A percentile compares a stretch with the other conserved stretches of the same genome.
Conservation (phyloP, 2,888 invertebrate genomes). For the Phengaris alcon region DNA sequence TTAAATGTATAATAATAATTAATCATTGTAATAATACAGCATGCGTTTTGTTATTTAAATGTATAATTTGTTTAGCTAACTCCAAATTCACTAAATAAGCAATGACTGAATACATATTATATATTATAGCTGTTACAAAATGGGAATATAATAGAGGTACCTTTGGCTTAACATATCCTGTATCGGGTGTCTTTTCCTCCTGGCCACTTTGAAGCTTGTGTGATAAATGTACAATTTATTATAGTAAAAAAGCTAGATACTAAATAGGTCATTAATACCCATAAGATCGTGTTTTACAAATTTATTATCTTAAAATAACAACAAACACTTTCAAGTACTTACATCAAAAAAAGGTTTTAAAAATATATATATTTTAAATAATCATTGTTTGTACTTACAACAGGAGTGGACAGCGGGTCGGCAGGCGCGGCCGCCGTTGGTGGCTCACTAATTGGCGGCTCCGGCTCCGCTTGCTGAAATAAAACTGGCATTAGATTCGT, state of each 20-base stretch:
- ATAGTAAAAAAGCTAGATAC: neutral
- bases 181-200: constrained; percentile 34
- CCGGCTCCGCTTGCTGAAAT: constrained; percentile 54
- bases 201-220: constrained; percentile 38
- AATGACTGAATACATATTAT: too few relatives aligned
- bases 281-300: too few relatives aligned
- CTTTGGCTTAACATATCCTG: constrained; percentile 40
- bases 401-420: constrained; percentile 35
- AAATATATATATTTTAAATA: too few relatives aligned
- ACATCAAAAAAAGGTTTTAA: too few relatives aligned
- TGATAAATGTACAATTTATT: constrained; percentile 3
- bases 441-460: constrained; percentile 42
- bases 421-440: constrained; percentile 31
- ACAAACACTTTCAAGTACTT: too few relatives aligned
- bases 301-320: too few relatives aligned
- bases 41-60: too few relatives aligned
- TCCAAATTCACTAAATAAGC: too few relatives aligned
- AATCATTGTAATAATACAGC: neutral
- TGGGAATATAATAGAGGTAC: constrained; percentile 32
- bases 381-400: constrained; percentile 31
- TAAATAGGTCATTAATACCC: too few relatives aligned
- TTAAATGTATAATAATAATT: too few relatives aligned
- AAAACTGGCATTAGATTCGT: constrained; percentile 12
- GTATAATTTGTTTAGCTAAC: too few relatives aligned
- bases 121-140: neutral